Percentiles rank a stretch among this genome's conserved stretches.
Evolutionary conservation across 2,797 vertebrate genomes (phyloP).

Genomic region (Hemitrygon akajei): DNA sequence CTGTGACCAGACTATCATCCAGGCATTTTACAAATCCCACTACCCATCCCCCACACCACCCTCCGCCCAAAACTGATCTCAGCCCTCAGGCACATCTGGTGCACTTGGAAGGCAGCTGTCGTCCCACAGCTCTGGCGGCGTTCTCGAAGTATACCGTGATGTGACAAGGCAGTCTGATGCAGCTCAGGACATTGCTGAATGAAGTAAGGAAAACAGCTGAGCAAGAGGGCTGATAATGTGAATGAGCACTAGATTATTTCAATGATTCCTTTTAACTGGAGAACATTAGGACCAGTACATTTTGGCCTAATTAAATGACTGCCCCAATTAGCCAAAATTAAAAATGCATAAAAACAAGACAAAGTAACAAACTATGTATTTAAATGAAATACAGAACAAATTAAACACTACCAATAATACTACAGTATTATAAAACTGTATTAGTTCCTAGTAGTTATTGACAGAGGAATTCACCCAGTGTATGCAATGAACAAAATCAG

Average conservation of each 20-base stretch:
- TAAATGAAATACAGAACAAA: too few species aligned
- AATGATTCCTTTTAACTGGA: too few species aligned
- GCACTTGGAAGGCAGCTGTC: slow-evolving; percentile 46
- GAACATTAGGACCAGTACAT: too few species aligned
- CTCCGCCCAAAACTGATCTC: slow-evolving; percentile 37
- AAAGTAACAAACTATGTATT: too few species aligned
- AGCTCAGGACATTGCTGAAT: neutral
- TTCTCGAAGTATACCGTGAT: neutral
- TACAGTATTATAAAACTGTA: too few species aligned
- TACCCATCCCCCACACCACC: slow-evolving; percentile 24
- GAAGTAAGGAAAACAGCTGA: slow-evolving; percentile 21
- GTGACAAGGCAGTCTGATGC: neutral
- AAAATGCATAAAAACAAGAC: too few species aligned
- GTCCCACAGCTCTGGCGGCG: slow-evolving; percentile 36
- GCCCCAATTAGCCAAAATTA: too few species aligned
- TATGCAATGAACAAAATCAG: too few species aligned
- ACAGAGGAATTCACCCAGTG: too few species aligned
- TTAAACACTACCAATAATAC: too few species aligned
- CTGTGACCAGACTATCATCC: slow-evolving; percentile 46
- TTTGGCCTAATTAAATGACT: too few species aligned
- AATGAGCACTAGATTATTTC: neutral
- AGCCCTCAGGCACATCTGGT: slow-evolving; percentile 45
- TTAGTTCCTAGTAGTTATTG: too few species aligned
- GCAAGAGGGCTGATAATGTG: slow-evolving; percentile 17
- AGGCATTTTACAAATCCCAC: slow-evolving; percentile 39